Evolutionary conservation across 1,140 invertebrate species (phyloP), one percentile per base, ranked within the genome.

Genomic region (Solenopsis fugax): DNA sequence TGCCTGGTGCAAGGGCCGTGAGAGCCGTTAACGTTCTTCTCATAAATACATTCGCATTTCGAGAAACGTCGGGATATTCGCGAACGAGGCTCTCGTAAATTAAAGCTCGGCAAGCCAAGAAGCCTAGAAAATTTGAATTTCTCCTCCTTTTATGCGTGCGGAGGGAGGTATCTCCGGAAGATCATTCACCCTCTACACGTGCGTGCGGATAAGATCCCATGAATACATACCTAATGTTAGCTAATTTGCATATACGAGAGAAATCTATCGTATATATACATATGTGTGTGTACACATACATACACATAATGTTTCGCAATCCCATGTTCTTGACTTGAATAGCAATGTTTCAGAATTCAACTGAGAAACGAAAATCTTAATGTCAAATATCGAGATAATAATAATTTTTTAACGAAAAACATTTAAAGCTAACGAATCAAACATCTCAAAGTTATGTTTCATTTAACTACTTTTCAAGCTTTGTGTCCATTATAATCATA

Each of bases 151-250:
- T 85, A 60, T 72, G 45, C 48, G 29, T 16, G 29, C n/a, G 29
- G 65, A 60, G 37, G 41, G 29, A 29, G 81, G 76, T 86, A 88
- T 72, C 81, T 82, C 58, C 75, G 65, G 75, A 89, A 89, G 92
- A 93, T 93, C 92, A 89, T 92, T 93, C 89, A 93, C 92, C 91
- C 87, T 89, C 88, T 88, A 90, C 92, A 92, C 90, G 89, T 92
- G 90, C 92, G 87, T 80, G 85, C 87, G 92, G 91, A 93, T 92
- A 91, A 92, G 92, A 91, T 92, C 91, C 90, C 85, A 87, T 80
- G 88, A 90, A 90, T 92, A 92, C 88, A 75, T 90, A 88, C 88
- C 89, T 87, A 87, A 92, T 85, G 86, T 80, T 88, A 34, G 69
- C 82, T 91, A 87, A 94, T 94, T 93, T 93, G 88, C 91, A 93